Base-by-base conservation (phyloP, 2,888 invertebrate species). In the Ochlodes sylvanus region DNA sequence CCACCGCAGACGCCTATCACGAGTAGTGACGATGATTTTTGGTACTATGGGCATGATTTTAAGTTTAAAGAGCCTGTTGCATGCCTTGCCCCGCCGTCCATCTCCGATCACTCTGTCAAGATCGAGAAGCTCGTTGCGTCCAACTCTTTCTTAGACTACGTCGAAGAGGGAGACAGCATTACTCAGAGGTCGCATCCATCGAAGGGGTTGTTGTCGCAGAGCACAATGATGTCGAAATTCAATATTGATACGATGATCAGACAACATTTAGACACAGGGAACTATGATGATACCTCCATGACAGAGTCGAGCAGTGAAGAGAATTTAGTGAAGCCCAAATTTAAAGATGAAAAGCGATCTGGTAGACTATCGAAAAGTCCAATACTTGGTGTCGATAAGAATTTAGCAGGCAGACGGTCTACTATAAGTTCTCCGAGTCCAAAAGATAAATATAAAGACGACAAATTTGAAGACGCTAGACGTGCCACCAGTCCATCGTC, bases 1-100 rank as follows among this genome's bases (percentile, higher is more conserved):
- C 89, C 89, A 71, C 82, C 84, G 63, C 88, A 84, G 76, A 88
- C 89, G 74, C 87, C 89, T 54, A 82, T 91, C 70, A 90, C 90
- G 52, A 90, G 90, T 83, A 91, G 90, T 76, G 90, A 92, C 61
- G 92, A 91, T 65, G 89, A 90, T 80, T 89, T 90, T 79, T 80
- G 84, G 75, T 90, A 88, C 77, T 90, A 87, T 78, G 89, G 88
- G 87, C 92, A 92, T 89, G 92, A 89, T 84, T 87, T 88, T 84
- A 88, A 85, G 73, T 87, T 87, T 75, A 85, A 85, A 77, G 81
- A 86, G 80, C 82, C 86, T 80, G 79, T 76, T 86, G 91, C 91
- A 90, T 91, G 91, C 77, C 82, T 80, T 76, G 75, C 85, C 72
- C 82, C 87, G 72, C 86, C 86, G 71, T 86, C 90, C 71, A 81